A percentile compares a stretch with the other conserved stretches of the same genome.
Evolutionary conservation across 2,113 vertebrate genomes (phyloP).

Genomic region (Harpagus bidentatus): DNA sequence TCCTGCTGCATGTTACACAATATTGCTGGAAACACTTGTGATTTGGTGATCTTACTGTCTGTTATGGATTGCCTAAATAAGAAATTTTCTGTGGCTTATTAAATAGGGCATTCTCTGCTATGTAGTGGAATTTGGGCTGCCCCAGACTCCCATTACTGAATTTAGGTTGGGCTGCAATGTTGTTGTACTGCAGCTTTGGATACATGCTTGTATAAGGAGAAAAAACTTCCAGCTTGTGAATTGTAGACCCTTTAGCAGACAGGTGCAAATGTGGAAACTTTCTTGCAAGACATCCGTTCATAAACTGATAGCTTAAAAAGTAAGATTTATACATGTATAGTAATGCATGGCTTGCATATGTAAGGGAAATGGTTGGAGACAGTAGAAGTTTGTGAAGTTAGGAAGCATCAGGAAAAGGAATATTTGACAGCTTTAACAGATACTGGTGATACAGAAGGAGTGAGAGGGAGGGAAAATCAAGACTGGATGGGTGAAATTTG

Average conservation of each 20-base stretch:
- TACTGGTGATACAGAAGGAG: background rate
- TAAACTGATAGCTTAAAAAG: background rate
- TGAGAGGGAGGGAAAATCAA: background rate
- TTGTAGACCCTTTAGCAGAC: background rate
- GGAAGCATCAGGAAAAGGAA: background rate
- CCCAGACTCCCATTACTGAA: background rate
- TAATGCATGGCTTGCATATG: background rate
- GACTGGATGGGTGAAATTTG: background rate
- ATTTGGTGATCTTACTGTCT: background rate
- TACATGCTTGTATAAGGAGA: background rate
- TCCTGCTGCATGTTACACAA: background rate
- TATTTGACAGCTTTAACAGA: slow-evolving; percentile 9
- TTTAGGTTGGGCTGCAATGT: background rate
- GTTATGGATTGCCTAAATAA: background rate
- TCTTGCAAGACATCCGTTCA: background rate
- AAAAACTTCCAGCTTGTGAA: background rate
- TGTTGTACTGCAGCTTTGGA: background rate
- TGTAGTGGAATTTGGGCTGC: background rate
- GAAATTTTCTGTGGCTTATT: background rate
- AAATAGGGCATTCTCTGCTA: background rate
- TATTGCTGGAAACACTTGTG: background rate
- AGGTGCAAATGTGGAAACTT: background rate
- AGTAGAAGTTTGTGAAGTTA: background rate
- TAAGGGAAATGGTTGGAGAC: background rate
- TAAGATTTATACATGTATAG: background rate